phyloP scores from a whole-genome alignment of 2,113 vertebrate species.

The Chinchilla lanigera region DNA sequence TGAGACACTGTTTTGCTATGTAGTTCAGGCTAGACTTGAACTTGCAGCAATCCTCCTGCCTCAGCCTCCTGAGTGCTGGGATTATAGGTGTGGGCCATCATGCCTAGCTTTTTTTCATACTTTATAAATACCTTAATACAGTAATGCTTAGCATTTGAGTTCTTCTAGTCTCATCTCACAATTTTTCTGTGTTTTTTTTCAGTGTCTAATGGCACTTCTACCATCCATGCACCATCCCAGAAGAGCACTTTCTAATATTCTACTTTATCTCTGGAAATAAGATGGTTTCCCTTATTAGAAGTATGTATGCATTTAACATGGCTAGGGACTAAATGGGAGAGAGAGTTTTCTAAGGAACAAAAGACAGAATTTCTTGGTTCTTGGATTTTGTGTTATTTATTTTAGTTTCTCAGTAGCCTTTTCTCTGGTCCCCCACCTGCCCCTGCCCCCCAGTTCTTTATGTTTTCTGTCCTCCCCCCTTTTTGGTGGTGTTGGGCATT shows the following conservation, averaged over 20 bases:
- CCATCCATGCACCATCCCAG: background rate
- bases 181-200: background rate
- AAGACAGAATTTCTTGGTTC: background rate
- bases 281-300: background rate
- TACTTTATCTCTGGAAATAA: background rate
- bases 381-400: background rate
- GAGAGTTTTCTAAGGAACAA: background rate
- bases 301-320: background rate
- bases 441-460: background rate
- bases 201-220: background rate
- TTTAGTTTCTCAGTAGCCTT: slow-evolving; percentile 6
- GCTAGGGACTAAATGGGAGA: background rate
- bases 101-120: background rate
- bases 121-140: background rate
- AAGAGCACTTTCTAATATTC: background rate
- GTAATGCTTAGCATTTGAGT: background rate
- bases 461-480: background rate
- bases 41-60: background rate
- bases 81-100: background rate
- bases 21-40: too few species aligned
- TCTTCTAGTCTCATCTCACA: background rate
- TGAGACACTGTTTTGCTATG: too few species aligned
- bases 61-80: background rate
- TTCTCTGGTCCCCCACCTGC: background rate
- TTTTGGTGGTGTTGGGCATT: background rate